Evolutionary conservation across 2,888 invertebrate genomes (phyloP).

Genomic region (Lissocephala sabroskyi): DNA sequence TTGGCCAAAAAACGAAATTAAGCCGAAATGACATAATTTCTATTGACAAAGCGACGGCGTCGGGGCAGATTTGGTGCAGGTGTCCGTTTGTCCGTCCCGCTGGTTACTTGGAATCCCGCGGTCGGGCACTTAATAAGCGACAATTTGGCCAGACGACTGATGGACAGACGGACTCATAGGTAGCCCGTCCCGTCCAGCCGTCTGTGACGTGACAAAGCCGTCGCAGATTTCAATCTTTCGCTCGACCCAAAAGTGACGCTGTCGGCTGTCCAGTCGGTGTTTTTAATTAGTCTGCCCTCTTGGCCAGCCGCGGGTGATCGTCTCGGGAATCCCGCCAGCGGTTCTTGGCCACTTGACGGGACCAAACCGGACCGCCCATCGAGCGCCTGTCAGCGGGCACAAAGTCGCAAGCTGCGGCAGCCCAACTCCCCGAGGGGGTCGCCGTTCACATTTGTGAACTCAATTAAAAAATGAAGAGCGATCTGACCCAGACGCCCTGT

Average conservation of each 20-base stretch:
- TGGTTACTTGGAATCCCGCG: constrained; percentile 43
- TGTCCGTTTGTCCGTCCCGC: no score
- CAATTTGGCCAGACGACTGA: constrained; percentile 59
- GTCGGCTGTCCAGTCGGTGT: no score
- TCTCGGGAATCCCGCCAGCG: no score
- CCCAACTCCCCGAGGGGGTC: constrained; percentile 19
- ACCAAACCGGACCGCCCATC: no score
- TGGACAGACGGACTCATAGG: no score
- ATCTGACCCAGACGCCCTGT: neutral
- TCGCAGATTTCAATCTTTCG: constrained; percentile 18
- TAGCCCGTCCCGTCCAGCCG: constrained; percentile 8
- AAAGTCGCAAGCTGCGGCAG: constrained; percentile 43
- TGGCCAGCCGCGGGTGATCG: no score
- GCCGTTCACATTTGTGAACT: constrained; percentile 47
- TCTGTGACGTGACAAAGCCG: constrained; percentile 15
- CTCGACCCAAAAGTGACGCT: no score
- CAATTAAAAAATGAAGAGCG: constrained; percentile 42
- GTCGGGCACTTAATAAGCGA: constrained; percentile 51
- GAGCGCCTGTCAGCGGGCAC: constrained; percentile 56
- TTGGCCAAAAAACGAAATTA: constrained; percentile 62
- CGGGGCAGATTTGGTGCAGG: no score
- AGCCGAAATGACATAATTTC: no score
- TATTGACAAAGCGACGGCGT: constrained; percentile 37
- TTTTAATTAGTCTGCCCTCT: constrained; percentile 32
- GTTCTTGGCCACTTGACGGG: no score